These are phyloP conservation scores for Nothocercus nigrocapillus DNA, from an alignment of 2,113 vertebrate genomes.

Conservation along the genomic window DNA sequence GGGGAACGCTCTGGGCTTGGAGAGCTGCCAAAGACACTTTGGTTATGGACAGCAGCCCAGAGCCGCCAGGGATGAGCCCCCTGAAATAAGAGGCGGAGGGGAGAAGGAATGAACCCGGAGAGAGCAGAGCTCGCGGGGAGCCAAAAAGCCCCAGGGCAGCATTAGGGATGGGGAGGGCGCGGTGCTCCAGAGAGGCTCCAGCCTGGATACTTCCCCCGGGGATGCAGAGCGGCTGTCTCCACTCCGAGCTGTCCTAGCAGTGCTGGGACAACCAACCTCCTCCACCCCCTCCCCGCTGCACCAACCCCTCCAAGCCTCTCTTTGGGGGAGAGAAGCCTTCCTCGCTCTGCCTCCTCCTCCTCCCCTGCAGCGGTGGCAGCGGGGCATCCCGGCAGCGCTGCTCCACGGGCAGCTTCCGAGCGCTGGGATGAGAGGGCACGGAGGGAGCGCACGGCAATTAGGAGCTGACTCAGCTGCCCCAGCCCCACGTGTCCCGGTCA, in stretches of 20 bases:
- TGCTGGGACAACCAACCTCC: neutral
- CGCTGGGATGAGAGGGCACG: neutral
- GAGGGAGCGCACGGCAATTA: neutral
- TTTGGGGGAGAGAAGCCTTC: neutral
- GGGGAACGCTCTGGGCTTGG: conserved; percentile 47
- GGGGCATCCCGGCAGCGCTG: neutral
- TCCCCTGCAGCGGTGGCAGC: neutral
- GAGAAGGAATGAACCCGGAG: neutral
- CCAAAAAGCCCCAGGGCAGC: neutral
- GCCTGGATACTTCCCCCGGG: neutral
- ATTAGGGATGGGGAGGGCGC: neutral
- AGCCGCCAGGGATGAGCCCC: conserved; percentile 42
- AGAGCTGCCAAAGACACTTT: conserved; percentile 64
- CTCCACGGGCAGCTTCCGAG: too few species aligned
- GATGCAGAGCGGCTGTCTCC: neutral
- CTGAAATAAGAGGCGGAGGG: neutral
- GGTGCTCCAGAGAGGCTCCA: neutral
- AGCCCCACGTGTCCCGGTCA: neutral
- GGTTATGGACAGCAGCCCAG: conserved; percentile 64
- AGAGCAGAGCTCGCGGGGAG: neutral
- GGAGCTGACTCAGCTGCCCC: neutral
- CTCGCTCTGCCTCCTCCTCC: neutral
- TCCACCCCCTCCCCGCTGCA: too few species aligned
- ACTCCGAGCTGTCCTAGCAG: neutral
- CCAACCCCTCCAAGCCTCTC: neutral